A percentile compares a stretch with the other conserved stretches of the same genome.
phyloP scores from a whole-genome alignment of 2,113 vertebrate genomes.

The Kryptolebias marmoratus region DNA sequence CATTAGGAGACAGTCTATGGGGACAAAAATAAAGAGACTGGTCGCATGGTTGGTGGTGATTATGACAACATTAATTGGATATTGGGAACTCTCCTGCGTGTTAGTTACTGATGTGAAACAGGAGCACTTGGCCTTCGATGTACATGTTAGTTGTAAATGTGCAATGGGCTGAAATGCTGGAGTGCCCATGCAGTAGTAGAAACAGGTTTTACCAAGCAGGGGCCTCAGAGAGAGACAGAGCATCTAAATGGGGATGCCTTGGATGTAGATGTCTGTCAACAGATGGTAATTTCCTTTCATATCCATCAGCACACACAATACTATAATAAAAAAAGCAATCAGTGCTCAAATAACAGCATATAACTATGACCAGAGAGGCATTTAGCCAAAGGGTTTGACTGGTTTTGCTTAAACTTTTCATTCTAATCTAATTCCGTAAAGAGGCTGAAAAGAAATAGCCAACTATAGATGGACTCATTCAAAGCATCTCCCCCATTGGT shows the following conservation, averaged over 20 bases:
- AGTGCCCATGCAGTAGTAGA: constrained; percentile 48
- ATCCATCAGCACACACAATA: constrained; percentile 30
- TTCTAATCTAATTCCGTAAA: constrained; percentile 22
- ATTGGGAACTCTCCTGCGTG: constrained; percentile 55
- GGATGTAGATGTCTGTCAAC: constrained; percentile 49
- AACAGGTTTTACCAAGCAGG: constrained; percentile 77
- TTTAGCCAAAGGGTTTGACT: neutral
- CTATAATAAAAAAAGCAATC: constrained; percentile 54
- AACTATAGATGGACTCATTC: constrained; percentile 27
- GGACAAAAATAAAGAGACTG: constrained; percentile 66
- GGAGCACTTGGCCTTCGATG: constrained; percentile 55
- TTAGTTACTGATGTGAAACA: constrained; percentile 64
- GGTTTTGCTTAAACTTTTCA: constrained; percentile 25
- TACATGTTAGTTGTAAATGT: constrained; percentile 51
- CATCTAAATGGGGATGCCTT: constrained; percentile 53
- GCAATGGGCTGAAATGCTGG: constrained; percentile 64
- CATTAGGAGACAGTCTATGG: constrained; percentile 82
- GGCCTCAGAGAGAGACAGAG: constrained; percentile 67
- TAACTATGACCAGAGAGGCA: constrained; percentile 27
- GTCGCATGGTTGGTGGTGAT: constrained; percentile 70
- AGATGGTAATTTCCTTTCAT: constrained; percentile 64
- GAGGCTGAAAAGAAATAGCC: constrained; percentile 47
- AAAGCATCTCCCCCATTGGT: constrained; percentile 43
- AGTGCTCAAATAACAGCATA: constrained; percentile 10
- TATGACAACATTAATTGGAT: constrained; percentile 62